Evolutionary conservation across 1,140 invertebrate species (phyloP).

Genomic region (Augochlora pura): DNA sequence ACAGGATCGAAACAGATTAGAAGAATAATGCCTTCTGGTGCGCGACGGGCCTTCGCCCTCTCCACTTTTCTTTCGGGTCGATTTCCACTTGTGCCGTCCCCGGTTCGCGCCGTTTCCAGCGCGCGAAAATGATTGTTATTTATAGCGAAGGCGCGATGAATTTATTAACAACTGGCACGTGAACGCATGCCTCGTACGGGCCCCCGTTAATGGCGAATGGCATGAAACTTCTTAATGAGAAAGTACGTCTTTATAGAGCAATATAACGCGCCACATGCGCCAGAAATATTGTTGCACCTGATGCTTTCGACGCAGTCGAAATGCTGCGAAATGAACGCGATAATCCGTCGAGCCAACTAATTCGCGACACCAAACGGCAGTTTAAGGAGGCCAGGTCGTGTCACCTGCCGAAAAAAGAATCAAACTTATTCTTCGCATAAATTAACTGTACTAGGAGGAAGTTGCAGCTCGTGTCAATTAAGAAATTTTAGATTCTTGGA

Average conservation of each 20-base stretch:
- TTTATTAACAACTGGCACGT: slow-evolving; percentile 55
- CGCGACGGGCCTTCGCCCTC: neutral
- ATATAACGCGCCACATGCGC: slow-evolving; percentile 54
- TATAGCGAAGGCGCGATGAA: slow-evolving; percentile 45
- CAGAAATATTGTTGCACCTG: slow-evolving; percentile 57
- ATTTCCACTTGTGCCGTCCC: neutral
- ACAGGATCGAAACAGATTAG: slow-evolving; percentile 42
- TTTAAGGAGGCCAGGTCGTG: slow-evolving; percentile 8
- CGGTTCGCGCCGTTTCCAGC: neutral
- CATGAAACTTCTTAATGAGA: slow-evolving; percentile 65
- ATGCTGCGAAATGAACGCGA: slow-evolving; percentile 17
- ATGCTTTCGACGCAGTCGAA: slow-evolving; percentile 53
- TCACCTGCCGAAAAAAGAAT: neutral
- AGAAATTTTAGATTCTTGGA: too few relatives aligned
- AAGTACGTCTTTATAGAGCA: slow-evolving; percentile 64
- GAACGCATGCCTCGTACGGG: slow-evolving; percentile 38
- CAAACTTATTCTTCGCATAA: too few relatives aligned
- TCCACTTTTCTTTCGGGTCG: neutral
- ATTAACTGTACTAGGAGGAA: too few relatives aligned
- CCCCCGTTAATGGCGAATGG: slow-evolving; percentile 54
- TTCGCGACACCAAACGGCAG: slow-evolving; percentile 24
- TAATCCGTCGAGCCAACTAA: slow-evolving; percentile 47
- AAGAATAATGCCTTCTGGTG: slow-evolving; percentile 41
- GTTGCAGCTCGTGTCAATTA: too few relatives aligned
- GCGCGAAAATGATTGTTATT: slow-evolving; percentile 46